Conservation (phyloP, 2,113 vertebrate species). For the Chascanopsetta lugubris region DNA sequence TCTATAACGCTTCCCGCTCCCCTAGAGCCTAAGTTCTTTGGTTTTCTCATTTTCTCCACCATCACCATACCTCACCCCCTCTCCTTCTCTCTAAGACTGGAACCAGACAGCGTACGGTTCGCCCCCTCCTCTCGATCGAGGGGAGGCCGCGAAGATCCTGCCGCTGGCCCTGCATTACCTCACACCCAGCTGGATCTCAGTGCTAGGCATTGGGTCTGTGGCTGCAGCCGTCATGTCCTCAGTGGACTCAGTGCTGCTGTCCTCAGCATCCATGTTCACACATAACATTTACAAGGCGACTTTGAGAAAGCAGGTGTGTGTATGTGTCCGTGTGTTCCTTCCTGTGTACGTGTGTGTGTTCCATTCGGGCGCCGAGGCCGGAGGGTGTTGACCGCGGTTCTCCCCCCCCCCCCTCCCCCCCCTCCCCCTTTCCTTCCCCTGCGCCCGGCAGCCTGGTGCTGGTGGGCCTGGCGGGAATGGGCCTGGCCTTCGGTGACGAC, state of each 20-base stretch:
- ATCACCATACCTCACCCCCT: constrained; percentile 21
- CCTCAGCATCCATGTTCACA: constrained; percentile 69
- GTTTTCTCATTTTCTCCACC: constrained; percentile 3
- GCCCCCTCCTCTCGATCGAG: constrained; percentile 76
- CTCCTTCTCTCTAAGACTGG: constrained; percentile 78
- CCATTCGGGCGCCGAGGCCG: neutral
- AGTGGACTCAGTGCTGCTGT: constrained; percentile 65
- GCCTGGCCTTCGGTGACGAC: constrained; percentile 77
- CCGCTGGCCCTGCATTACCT: constrained; percentile 81
- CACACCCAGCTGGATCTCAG: constrained; percentile 74
- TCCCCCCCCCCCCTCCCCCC: neutral
- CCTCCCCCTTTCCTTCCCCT: constrained; percentile 53
- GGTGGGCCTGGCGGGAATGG: constrained; percentile 71
- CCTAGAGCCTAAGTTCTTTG: constrained; percentile 11
- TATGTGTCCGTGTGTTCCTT: neutral
- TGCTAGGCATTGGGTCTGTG: constrained; percentile 59
- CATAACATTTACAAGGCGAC: constrained; percentile 77
- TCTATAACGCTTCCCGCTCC: constrained; percentile 16
- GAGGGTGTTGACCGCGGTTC: neutral
- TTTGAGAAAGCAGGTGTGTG: constrained; percentile 80
- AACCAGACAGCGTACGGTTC: constrained; percentile 84
- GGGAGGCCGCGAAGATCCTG: constrained; percentile 78
- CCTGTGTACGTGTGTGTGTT: neutral
- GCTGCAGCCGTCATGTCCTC: constrained; percentile 70
- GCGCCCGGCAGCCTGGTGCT: constrained; percentile 79